Percentiles rank a stretch among this genome's conserved stretches.
These are phyloP conservation scores for Chrysemys picta DNA, from an alignment of 2,113 vertebrate species.

Conservation along the genomic window DNA sequence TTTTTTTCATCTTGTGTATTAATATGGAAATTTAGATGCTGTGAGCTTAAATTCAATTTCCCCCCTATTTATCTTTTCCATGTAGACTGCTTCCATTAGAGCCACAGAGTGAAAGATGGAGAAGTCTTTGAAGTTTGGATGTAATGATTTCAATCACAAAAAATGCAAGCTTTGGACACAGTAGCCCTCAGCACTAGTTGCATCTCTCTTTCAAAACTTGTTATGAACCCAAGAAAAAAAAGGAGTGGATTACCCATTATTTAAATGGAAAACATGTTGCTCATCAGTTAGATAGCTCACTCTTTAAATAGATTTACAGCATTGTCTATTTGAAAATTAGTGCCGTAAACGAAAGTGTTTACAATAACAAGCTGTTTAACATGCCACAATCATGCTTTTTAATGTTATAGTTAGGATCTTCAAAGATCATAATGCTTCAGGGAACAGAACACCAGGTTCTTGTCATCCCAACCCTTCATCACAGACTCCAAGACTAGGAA, in stretches of 20 bases:
- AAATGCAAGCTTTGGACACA: background rate
- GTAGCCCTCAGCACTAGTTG: background rate
- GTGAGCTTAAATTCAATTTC: background rate
- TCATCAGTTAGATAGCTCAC: background rate
- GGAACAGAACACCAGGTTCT: background rate
- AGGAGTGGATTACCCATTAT: background rate
- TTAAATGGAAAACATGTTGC: background rate
- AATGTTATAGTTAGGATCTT: background rate
- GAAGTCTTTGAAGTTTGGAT: background rate
- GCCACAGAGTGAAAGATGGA: background rate
- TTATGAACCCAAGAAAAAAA: background rate
- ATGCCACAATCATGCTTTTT: background rate
- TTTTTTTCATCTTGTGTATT: fast-evolving
- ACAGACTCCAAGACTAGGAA: background rate
- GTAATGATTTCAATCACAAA: background rate
- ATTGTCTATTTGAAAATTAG: background rate
- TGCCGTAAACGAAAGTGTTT: background rate
- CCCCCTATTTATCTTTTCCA: background rate
- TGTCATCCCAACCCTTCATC: background rate
- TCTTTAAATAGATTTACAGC: background rate
- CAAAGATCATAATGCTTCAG: background rate
- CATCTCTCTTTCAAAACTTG: background rate
- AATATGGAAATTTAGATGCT: background rate
- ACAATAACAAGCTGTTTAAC: background rate
- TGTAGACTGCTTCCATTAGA: background rate